phyloP scores from a whole-genome alignment of 2,113 vertebrate species.

The Carettochelys insculpta region DNA sequence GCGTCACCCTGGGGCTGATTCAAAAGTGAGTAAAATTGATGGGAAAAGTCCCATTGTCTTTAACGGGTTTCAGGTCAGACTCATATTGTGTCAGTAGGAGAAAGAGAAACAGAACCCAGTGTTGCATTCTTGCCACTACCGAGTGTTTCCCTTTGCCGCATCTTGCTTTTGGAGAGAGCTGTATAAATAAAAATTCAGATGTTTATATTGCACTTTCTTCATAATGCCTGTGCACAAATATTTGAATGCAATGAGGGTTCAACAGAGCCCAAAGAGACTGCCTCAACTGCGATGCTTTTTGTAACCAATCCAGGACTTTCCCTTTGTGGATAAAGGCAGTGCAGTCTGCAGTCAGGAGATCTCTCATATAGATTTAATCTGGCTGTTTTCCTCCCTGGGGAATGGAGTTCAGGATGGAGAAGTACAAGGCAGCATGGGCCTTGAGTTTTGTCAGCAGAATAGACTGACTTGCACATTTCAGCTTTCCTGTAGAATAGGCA shows the following conservation, averaged over 20 bases:
- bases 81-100: rapidly evolving
- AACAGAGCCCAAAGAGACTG: slow-evolving; percentile 60
- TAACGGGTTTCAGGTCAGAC: neutral
- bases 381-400: slow-evolving; percentile 56
- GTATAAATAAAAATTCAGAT: slow-evolving; percentile 45
- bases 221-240: slow-evolving; percentile 60
- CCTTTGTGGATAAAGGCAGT: slow-evolving; percentile 63
- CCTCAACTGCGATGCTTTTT: slow-evolving; percentile 69
- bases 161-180: neutral
- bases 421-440: slow-evolving; percentile 38
- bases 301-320: slow-evolving; percentile 47
- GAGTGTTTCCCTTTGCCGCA: neutral
- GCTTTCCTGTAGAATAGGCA: slow-evolving; percentile 34
- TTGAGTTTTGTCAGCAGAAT: slow-evolving; percentile 63
- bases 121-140: neutral
- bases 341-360: slow-evolving; percentile 65
- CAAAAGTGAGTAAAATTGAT: neutral
- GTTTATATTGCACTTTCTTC: slow-evolving; percentile 52
- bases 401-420: slow-evolving; percentile 34
- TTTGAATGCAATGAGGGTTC: slow-evolving; percentile 65
- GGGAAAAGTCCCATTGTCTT: neutral
- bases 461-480: slow-evolving; percentile 51
- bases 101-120: neutral
- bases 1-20: rapidly evolving
- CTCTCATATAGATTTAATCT: slow-evolving; percentile 66